These are phyloP conservation scores for Siderastrea radians DNA, from an alignment of 92 coral and sea anemone genomes.

Conservation along the genomic window DNA sequence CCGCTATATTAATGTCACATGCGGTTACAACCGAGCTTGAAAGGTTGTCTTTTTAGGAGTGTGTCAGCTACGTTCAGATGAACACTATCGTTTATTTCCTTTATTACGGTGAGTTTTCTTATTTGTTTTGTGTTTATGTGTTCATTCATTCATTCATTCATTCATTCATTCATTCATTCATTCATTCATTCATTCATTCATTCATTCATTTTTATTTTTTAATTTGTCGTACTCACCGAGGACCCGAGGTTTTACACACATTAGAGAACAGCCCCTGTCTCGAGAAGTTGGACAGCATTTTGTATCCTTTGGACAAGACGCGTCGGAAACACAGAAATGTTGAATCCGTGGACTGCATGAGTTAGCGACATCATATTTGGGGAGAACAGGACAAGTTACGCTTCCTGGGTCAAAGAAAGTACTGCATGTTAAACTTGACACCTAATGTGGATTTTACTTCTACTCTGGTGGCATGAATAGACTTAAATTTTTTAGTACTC, in stretches of 20 bases:
- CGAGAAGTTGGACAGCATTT: conserved; percentile 28
- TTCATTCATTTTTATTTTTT: background rate
- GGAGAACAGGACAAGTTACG: background rate
- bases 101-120: too few relatives aligned
- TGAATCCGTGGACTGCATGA: background rate
- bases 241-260: conserved; percentile 14
- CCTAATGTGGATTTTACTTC: too few relatives aligned
- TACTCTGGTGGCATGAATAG: too few relatives aligned
- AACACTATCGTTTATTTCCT: too few relatives aligned
- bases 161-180: background rate
- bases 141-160: background rate
- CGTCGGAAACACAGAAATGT: background rate
- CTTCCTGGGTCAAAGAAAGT: conserved; percentile 12
- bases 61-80: too few relatives aligned
- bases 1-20: too few relatives aligned
- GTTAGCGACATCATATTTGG: too few relatives aligned
- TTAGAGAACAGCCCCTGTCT: conserved; percentile 27
- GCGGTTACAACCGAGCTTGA: too few relatives aligned
- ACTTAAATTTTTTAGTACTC: too few relatives aligned
- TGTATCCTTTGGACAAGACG: background rate
- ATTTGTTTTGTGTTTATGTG: too few relatives aligned
- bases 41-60: too few relatives aligned
- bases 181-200: background rate
- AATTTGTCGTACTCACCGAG: conserved; percentile 15
- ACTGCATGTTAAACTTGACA: background rate